Percentiles rank a stretch among this genome's conserved stretches.
Conservation (phyloP, 1,140 invertebrate species). For the Drosophila varians region DNA sequence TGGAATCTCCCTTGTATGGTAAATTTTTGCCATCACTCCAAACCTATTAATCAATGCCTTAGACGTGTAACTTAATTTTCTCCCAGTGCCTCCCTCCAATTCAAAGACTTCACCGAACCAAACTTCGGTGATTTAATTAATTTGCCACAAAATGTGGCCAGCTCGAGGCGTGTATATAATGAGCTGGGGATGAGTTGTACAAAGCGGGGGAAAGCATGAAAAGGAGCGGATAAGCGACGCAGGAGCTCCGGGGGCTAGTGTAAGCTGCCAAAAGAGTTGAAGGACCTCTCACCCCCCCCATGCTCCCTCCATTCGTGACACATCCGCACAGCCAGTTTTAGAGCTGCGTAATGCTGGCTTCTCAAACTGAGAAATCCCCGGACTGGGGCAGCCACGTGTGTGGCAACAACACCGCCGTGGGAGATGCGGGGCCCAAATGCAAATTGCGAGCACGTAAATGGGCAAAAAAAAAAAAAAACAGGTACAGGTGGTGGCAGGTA, state of each 20-base stretch:
- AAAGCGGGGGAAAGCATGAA: conserved; percentile 2
- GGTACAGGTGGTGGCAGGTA: conserved; percentile 9
- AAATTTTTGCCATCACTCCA: too few species aligned
- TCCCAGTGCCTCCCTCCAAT: conserved; percentile 1
- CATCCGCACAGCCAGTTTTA: conserved; percentile 30
- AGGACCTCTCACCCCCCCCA: background rate
- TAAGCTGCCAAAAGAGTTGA: background rate
- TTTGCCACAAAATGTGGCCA: conserved; percentile 74
- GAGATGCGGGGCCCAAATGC: conserved; percentile 24
- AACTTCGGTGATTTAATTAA: conserved; percentile 68
- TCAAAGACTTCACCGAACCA: background rate
- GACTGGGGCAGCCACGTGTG: conserved; percentile 30
- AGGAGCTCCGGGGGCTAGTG: background rate
- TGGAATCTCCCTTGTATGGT: too few species aligned
- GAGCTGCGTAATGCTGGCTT: conserved; percentile 59
- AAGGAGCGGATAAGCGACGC: background rate
- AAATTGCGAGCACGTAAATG: conserved; percentile 69
- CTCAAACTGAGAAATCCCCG: conserved; percentile 40
- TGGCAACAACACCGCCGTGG: background rate
- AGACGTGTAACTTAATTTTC: too few species aligned
- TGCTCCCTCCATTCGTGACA: conserved; percentile 41
- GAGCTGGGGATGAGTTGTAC: conserved; percentile 33
- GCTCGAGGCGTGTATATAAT: conserved; percentile 52
- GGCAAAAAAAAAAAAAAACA: conserved; percentile 49
- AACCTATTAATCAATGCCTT: too few species aligned